Conservation (phyloP, 2,113 vertebrate genomes). For the Hippocampus guttulatus region DNA sequence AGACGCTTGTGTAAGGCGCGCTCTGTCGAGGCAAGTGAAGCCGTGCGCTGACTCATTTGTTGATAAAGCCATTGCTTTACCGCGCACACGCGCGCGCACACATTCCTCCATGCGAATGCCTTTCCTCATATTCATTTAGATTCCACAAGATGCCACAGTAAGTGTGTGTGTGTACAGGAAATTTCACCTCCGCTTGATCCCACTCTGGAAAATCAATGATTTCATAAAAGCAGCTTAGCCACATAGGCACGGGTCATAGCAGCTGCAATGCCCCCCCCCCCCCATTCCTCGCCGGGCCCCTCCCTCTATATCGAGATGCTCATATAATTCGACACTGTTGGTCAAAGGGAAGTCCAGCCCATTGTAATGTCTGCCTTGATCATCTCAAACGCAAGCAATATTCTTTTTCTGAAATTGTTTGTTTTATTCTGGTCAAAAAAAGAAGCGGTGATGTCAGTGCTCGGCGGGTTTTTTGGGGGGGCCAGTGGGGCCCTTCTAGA, state of each 20-base stretch:
- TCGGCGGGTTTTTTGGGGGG: no score
- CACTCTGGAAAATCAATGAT: slow-evolving; percentile 32
- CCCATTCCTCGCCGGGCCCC: not conserved
- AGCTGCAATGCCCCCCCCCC: not conserved
- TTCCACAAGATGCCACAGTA: slow-evolving; percentile 6
- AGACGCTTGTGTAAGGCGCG: slow-evolving; percentile 43
- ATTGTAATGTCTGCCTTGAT: no score
- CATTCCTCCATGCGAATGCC: slow-evolving; percentile 11
- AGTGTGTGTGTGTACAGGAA: slow-evolving; percentile 9
- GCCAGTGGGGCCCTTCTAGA: not conserved
- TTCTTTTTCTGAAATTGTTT: no score
- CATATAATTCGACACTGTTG: not conserved
- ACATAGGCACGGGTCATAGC: slow-evolving; percentile 18
- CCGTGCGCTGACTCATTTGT: slow-evolving; percentile 57
- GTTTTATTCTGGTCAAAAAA: no score
- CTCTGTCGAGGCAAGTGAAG: slow-evolving; percentile 53
- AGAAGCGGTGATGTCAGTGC: no score
- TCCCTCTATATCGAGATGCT: not conserved
- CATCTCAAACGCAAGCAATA: no score
- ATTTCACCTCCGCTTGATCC: slow-evolving; percentile 16
- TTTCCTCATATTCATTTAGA: slow-evolving; percentile 19
- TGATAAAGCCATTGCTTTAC: slow-evolving; percentile 45
- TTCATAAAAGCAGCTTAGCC: slow-evolving; percentile 40
- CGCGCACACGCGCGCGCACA: slow-evolving; percentile 26
- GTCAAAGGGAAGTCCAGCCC: no score